A percentile compares a stretch with the other conserved stretches of the same genome.
Conservation (phyloP, 2,888 invertebrate species). For the Cepaea hortensis region DNA sequence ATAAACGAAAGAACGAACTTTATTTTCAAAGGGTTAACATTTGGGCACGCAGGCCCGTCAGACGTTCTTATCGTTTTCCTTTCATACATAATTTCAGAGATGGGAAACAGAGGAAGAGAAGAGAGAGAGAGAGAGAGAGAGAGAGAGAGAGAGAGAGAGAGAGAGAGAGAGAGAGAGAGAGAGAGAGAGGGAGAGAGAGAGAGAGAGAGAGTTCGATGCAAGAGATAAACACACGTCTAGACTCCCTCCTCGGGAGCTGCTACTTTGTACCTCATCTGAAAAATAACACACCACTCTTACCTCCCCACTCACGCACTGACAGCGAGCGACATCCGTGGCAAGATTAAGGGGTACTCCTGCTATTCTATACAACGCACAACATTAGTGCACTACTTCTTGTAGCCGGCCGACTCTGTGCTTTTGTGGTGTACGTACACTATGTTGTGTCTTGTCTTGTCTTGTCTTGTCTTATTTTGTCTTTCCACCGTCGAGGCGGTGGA, state of each 20-base stretch:
- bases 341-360: neutral
- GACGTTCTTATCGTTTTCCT: no score
- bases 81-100: neutral
- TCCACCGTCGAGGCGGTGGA: no score
- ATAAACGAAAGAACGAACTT: no score
- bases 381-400: no score
- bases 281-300: neutral
- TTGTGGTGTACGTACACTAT: no score
- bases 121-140: neutral
- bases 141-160: conserved; percentile 19
- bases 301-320: neutral
- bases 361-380: neutral
- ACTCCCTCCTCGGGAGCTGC: neutral
- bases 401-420: no score
- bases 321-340: neutral
- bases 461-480: no score
- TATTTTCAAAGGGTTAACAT: no score
- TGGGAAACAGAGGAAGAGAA: neutral
- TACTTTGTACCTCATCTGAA: neutral
- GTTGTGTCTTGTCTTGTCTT: no score
- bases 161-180: conserved; percentile 20
- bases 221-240: no score
- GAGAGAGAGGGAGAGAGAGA: neutral
- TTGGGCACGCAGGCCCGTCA: no score
- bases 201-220: neutral